A percentile compares a stretch with the other conserved stretches of the same genome.
Conservation (phyloP, 92 coral and sea anemone species). For the Hydrozoanthus gracilis region DNA sequence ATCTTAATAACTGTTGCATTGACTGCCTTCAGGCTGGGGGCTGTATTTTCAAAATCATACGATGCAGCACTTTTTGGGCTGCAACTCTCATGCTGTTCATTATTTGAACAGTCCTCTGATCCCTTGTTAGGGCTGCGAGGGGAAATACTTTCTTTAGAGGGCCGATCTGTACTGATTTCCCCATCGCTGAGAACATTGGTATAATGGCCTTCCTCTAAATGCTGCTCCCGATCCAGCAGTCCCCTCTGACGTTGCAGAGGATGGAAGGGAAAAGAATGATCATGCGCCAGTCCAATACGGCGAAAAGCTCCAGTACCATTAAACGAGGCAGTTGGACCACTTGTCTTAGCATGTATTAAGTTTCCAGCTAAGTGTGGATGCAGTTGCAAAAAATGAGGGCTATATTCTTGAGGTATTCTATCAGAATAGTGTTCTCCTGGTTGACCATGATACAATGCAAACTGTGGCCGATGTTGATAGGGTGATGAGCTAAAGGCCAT, state of each 20-base stretch:
- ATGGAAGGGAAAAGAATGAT: slow-evolving; percentile 84
- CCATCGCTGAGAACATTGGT: slow-evolving; percentile 61
- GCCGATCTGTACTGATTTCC: slow-evolving; percentile 65
- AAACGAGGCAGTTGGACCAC: slow-evolving; percentile 79
- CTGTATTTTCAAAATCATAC: slow-evolving; percentile 42
- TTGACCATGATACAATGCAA: slow-evolving; percentile 76
- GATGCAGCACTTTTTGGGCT: slow-evolving; percentile 79
- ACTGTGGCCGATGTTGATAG: slow-evolving; percentile 84
- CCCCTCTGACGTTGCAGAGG: slow-evolving; percentile 84
- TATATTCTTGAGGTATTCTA: slow-evolving; percentile 82
- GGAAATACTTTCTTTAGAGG: slow-evolving; percentile 67
- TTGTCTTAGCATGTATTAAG: slow-evolving; percentile 71
- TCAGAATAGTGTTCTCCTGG: slow-evolving; percentile 83
- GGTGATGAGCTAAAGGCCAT: slow-evolving; percentile 87
- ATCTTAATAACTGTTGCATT: slow-evolving; percentile 10
- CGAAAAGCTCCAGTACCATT: slow-evolving; percentile 91
- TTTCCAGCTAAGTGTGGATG: slow-evolving; percentile 85
- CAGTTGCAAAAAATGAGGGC: slow-evolving; percentile 78
- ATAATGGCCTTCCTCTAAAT: slow-evolving; percentile 71
- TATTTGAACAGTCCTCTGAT: slow-evolving; percentile 42
- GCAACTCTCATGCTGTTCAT: slow-evolving; percentile 54
- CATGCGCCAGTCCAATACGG: slow-evolving; percentile 75
- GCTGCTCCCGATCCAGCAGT: slow-evolving; percentile 75
- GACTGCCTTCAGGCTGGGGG: slow-evolving; percentile 1
- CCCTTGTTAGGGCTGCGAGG: slow-evolving; percentile 72